phyloP scores from a whole-genome alignment of 2,888 invertebrate genomes.

The Altica lythri region DNA sequence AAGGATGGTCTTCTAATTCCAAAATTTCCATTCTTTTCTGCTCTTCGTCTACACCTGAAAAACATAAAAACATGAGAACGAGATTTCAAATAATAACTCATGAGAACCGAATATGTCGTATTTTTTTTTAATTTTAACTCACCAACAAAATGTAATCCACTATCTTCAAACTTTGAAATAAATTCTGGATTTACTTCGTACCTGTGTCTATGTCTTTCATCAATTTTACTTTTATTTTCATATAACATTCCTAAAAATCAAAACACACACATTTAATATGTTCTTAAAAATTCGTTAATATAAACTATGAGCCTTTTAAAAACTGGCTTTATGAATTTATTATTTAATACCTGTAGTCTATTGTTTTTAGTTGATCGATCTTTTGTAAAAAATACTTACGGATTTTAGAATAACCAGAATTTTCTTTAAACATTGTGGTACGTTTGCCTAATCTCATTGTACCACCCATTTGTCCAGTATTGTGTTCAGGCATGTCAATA shows the following conservation, averaged over 20 bases:
- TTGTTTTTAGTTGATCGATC: neutral
- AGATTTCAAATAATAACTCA: neutral
- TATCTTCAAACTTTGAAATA: conserved; percentile 75
- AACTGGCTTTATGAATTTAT: too few species aligned
- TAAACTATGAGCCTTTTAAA: too few species aligned
- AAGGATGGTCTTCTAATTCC: conserved; percentile 84
- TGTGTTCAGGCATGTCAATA: conserved; percentile 99
- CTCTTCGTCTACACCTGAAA: conserved; percentile 71
- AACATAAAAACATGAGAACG: conserved; percentile 2
- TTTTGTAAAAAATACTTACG: conserved; percentile 59
- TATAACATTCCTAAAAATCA: conserved; percentile 70
- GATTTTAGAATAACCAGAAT: conserved; percentile 62
- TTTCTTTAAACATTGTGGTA: conserved; percentile 75
- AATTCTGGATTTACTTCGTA: conserved; percentile 96
- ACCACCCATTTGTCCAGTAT: conserved; percentile 85
- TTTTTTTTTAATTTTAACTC: conserved; percentile 38
- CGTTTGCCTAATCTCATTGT: conserved; percentile 98
- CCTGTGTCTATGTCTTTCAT: conserved; percentile 95
- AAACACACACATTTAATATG: neutral
- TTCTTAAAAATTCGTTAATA: too few species aligned
- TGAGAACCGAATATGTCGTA: too few species aligned
- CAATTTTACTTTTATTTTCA: conserved; percentile 75
- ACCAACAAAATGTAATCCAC: conserved; percentile 89
- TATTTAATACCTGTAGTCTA: too few species aligned
- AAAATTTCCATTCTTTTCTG: conserved; percentile 93